These are phyloP conservation scores for Calameuta pallipes DNA, from an alignment of 2,888 invertebrate genomes.

Conservation along the genomic window DNA sequence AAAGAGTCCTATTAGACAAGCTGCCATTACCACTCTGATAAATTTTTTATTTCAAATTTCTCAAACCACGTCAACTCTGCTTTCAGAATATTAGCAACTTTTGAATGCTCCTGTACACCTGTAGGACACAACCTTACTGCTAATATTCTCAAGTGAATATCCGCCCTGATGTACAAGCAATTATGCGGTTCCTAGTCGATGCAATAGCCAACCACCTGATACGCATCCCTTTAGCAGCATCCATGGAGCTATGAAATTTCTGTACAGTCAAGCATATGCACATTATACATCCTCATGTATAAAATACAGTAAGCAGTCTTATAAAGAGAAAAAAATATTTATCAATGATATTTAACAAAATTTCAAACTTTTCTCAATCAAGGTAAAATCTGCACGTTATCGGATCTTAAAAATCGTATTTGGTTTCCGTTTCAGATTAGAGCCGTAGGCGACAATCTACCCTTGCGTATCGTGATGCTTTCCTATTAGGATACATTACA, in stretches of 20 bases:
- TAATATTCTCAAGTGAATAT: not conserved
- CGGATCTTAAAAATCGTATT: not conserved
- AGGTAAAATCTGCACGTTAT: not conserved
- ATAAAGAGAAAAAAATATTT: not conserved
- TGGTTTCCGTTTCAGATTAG: not conserved
- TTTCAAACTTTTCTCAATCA: not conserved
- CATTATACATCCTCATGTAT: not conserved
- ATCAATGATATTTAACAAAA: not conserved
- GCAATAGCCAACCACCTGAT: not conserved
- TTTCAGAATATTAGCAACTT: not conserved
- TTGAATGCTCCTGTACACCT: not conserved
- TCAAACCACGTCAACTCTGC: not conserved
- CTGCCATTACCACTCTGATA: not conserved
- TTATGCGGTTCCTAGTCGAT: not conserved
- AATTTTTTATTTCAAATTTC: not conserved
- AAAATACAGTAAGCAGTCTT: not conserved
- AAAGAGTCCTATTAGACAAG: not conserved
- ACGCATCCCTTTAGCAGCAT: not conserved
- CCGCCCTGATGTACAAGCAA: not conserved
- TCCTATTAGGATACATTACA: conserved; percentile 9
- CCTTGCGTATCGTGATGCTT: not conserved
- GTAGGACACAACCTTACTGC: not conserved
- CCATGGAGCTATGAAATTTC: not conserved
- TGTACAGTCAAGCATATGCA: not conserved
- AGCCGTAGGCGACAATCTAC: not conserved